phyloP scores from a whole-genome alignment of 30 jellyfish, hydroid and myxozoan species.

The Cassiopea andromeda region DNA sequence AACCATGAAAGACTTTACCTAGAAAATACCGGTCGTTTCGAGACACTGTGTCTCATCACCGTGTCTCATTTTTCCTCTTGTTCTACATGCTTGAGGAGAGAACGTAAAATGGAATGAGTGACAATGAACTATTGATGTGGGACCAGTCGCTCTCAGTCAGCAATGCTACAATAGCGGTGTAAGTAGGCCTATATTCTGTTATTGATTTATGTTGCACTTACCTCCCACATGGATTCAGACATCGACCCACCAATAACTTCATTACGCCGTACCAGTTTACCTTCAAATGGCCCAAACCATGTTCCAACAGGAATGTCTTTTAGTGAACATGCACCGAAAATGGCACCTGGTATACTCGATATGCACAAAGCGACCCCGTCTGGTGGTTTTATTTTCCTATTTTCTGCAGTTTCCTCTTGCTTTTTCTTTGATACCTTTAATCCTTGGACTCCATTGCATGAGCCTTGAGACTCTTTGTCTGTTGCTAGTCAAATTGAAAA shows the following conservation, averaged over 20 bases:
- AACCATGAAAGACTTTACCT: no score
- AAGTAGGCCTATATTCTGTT: no score
- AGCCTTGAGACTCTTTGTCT: background rate
- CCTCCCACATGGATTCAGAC: conserved; percentile 98
- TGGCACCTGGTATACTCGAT: conserved; percentile 91
- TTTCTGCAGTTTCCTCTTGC: conserved; percentile 22
- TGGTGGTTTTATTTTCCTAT: conserved; percentile 71
- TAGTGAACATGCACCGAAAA: conserved; percentile 85
- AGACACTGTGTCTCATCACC: no score
- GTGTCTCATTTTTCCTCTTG: no score
- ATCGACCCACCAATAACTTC: conserved; percentile 37
- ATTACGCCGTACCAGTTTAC: conserved; percentile 78
- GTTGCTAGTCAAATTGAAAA: background rate
- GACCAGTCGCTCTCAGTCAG: no score
- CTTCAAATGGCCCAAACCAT: conserved; percentile 99
- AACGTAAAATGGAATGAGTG: no score
- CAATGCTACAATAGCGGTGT: no score
- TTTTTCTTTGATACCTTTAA: background rate
- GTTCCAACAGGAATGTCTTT: conserved; percentile 87
- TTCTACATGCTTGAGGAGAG: no score
- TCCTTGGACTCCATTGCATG: background rate
- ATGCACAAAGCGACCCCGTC: conserved; percentile 87
- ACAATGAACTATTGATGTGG: no score
- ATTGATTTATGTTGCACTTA: conserved; percentile 10
- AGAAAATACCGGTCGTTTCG: no score